Evolutionary conservation across 2,113 vertebrate genomes (phyloP).

Genomic region (Centropristis striata): DNA sequence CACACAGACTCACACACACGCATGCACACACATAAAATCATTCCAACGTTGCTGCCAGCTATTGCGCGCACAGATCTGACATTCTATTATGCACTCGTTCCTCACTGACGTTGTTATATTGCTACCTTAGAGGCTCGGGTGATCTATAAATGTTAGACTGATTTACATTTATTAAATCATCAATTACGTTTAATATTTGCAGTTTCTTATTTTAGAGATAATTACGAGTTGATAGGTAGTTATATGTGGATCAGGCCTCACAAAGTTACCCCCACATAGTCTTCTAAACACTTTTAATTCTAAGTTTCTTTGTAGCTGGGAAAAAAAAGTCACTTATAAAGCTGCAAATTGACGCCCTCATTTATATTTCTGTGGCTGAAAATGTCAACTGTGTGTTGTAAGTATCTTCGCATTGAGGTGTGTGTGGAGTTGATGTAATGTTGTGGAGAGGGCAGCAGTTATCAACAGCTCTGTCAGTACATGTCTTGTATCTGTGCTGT

Average conservation of each 20-base stretch:
- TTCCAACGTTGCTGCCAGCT: constrained; percentile 59
- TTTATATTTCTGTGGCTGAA: neutral
- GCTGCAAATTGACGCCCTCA: neutral
- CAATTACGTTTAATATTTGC: constrained; percentile 32
- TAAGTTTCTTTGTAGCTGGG: neutral
- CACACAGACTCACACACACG: constrained; percentile 42
- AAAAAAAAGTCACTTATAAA: constrained; percentile 8
- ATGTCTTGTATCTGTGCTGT: constrained; percentile 61
- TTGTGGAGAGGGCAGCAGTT: constrained; percentile 52
- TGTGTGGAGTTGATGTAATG: constrained; percentile 51
- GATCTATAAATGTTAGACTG: constrained; percentile 44
- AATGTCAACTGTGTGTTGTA: neutral
- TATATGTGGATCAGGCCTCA: constrained; percentile 13
- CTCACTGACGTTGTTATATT: constrained; percentile 49
- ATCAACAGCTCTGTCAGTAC: constrained; percentile 75
- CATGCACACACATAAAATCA: constrained; percentile 43
- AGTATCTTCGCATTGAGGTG: constrained; percentile 8
- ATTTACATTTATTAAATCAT: constrained; percentile 45
- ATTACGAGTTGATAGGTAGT: constrained; percentile 36
- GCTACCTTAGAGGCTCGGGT: constrained; percentile 26
- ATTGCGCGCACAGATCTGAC: constrained; percentile 48
- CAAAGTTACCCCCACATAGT: constrained; percentile 3
- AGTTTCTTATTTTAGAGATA: constrained; percentile 21
- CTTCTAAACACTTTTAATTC: neutral
- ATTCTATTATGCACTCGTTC: constrained; percentile 41